phyloP scores from a whole-genome alignment of 2,797 vertebrate genomes.

The Poeciliopsis turneri region DNA sequence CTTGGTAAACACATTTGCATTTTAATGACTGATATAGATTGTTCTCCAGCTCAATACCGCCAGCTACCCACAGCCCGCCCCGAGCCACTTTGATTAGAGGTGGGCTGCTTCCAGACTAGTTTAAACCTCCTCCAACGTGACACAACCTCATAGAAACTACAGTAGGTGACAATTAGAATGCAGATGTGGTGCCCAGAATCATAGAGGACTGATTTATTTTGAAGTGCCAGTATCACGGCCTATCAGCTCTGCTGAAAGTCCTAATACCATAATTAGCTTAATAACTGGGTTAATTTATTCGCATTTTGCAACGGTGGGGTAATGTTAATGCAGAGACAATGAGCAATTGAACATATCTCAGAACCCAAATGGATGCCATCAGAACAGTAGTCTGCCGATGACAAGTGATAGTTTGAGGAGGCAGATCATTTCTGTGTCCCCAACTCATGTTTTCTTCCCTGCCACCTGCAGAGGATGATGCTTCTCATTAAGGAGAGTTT shows the following conservation, averaged over 20 bases:
- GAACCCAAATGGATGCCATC: constrained; percentile 65
- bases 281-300: constrained; percentile 71
- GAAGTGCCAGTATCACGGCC: constrained; percentile 16
- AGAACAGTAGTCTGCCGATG: constrained; percentile 57
- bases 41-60: constrained; percentile 60
- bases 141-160: constrained; percentile 17
- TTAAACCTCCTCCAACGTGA: constrained; percentile 37
- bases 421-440: constrained; percentile 43
- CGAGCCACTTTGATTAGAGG: constrained; percentile 37
- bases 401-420: constrained; percentile 48
- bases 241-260: constrained; percentile 35
- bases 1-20: constrained; percentile 78
- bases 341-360: constrained; percentile 57
- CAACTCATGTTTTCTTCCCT: constrained; percentile 38
- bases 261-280: constrained; percentile 61
- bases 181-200: constrained; percentile 16
- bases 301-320: constrained; percentile 49
- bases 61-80: constrained; percentile 45
- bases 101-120: constrained; percentile 32
- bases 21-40: constrained; percentile 80
- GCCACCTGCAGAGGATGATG: constrained; percentile 73
- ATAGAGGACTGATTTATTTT: constrained; percentile 30
- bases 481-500: constrained; percentile 68
- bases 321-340: constrained; percentile 66
- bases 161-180: constrained; percentile 38